Percentiles rank a stretch among this genome's conserved stretches.
phyloP scores from a whole-genome alignment of 2,888 invertebrate genomes.

The Tenthredo mesomela region DNA sequence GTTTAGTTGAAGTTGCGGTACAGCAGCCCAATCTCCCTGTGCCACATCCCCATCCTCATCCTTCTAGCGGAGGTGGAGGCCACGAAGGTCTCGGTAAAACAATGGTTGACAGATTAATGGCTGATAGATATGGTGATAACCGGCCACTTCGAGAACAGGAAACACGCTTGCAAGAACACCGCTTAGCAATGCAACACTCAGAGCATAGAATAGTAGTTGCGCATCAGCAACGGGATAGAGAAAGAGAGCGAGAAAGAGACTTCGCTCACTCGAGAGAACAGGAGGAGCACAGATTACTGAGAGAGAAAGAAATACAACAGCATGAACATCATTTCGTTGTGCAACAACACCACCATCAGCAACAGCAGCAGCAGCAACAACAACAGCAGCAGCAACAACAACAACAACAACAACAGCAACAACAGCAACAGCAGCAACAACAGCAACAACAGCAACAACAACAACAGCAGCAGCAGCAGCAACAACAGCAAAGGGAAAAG shows the following conservation, averaged over 20 bases:
- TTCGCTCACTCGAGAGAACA: slow-evolving; percentile 70
- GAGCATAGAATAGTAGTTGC: slow-evolving; percentile 72
- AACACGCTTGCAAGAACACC: slow-evolving; percentile 78
- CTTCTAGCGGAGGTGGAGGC: slow-evolving; percentile 66
- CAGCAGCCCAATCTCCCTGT: slow-evolving; percentile 94
- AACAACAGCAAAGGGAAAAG: slow-evolving; percentile 59
- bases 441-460: slow-evolving; percentile 59
- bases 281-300: slow-evolving; percentile 73
- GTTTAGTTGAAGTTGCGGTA: slow-evolving; percentile 94
- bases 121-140: slow-evolving; percentile 72
- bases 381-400: slow-evolving; percentile 59
- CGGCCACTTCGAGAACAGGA: slow-evolving; percentile 79
- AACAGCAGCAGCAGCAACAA: slow-evolving; percentile 58
- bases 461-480: slow-evolving; percentile 58
- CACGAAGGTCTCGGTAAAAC: slow-evolving; percentile 82
- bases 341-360: slow-evolving; percentile 58
- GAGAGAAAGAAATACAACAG: slow-evolving; percentile 68
- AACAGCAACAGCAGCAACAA: slow-evolving; percentile 69
- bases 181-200: slow-evolving; percentile 69
- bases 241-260: slow-evolving; percentile 71
- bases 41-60: slow-evolving; percentile 79
- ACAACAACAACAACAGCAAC: slow-evolving; percentile 68
- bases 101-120: slow-evolving; percentile 77
- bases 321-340: slow-evolving; percentile 69
- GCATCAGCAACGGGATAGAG: slow-evolving; percentile 70